phyloP scores from a whole-genome alignment of 1,140 invertebrate species.

The Amphibalanus amphitrite region DNA sequence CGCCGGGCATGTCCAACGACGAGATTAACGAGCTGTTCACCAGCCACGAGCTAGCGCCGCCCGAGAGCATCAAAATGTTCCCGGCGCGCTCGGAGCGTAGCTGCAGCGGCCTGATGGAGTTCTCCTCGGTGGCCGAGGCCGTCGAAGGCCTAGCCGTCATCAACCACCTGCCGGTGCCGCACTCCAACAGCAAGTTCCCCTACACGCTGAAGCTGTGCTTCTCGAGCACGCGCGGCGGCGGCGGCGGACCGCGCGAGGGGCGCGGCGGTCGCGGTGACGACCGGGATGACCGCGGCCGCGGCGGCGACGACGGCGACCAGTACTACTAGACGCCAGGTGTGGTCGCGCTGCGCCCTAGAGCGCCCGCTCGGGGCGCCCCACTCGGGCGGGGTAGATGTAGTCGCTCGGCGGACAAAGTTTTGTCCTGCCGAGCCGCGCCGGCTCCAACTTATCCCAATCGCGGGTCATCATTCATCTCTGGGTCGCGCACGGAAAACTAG shows the following conservation, averaged over 20 bases:
- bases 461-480: background rate
- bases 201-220: slow-evolving; percentile 95
- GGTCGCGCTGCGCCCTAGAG: background rate
- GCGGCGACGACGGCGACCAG: background rate
- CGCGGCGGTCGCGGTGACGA: too few relatives aligned
- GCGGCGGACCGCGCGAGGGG: too few relatives aligned
- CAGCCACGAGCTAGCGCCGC: slow-evolving; percentile 59
- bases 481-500: background rate
- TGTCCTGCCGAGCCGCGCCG: background rate
- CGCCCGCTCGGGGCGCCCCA: too few relatives aligned
- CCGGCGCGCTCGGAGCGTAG: slow-evolving; percentile 60
- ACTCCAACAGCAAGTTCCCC: slow-evolving; percentile 82
- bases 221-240: slow-evolving; percentile 30
- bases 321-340: background rate
- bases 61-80: slow-evolving; percentile 77
- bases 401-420: background rate
- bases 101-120: slow-evolving; percentile 86
- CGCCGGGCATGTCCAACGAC: slow-evolving; percentile 81
- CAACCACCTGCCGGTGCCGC: slow-evolving; percentile 88
- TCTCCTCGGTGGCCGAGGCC: slow-evolving; percentile 72
- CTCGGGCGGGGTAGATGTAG: background rate
- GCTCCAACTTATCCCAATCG: background rate
- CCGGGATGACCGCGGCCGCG: too few relatives aligned
- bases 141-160: slow-evolving; percentile 85
- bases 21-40: slow-evolving; percentile 74